Base-by-base conservation (phyloP, 2,888 invertebrate genomes). In the Eupeodes latifasciatus region DNA sequence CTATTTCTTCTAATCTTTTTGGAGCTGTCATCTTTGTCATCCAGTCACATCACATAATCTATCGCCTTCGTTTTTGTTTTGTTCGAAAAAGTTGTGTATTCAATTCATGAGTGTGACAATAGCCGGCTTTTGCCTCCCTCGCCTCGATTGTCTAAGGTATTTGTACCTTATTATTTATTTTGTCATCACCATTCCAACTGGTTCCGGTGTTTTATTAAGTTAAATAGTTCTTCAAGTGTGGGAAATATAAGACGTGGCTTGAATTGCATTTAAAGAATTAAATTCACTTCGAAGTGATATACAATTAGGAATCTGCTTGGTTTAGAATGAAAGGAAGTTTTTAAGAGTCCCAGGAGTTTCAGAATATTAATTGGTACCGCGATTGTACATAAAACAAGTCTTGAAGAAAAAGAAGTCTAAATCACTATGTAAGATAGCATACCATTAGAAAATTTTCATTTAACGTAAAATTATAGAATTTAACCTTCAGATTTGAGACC, bases 151-250 rank as follows among this genome's bases (percentile, higher is more conserved):
- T 27, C 27, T 27, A 27, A 27, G 27, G 27, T 64, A 34, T 36
- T 19, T 6, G 11, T 16, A 14, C 36, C 12, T n/a, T n/a, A 51
- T 12, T 47, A 10, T 47, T 66, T 66, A 14, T 49, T 27, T 6
- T 49, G 19, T 27, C 64, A 64, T 12, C 51, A 77, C 77, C 49
- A 53, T 9, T 3, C 11, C 34, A 34, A 7, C 34, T 9, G 71
- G 78, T 79, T 79, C 78, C 69, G 78, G 78, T 79, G 69, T 51
- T 62, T 79, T 79, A 62, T 79, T 51, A 44, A 27, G 44, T 36
- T 6, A 49, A 49, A 9, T 27, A 14, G 14, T 27, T 47, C 6
- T 47, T 9, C 9, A 9, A 47, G 64, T 66, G 66, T 66, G 66
- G 66, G 66, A 66, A 66, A 49, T 49, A 12, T 47, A 47, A 66